Conservation (phyloP, 2,113 vertebrate species). For the Mesocricetus auratus region DNA sequence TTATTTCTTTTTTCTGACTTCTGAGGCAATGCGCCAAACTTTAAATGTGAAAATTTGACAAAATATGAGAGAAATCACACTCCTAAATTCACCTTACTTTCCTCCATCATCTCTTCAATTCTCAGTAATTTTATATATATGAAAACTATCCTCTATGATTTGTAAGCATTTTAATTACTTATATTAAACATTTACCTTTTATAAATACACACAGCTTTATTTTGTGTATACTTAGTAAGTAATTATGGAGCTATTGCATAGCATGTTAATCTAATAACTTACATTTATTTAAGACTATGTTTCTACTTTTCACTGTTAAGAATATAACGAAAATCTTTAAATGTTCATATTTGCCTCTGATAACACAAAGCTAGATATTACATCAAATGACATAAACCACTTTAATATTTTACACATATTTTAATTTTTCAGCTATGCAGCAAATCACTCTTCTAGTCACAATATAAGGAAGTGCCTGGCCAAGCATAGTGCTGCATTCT, state of each 20-base stretch:
- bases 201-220: conserved; percentile 7
- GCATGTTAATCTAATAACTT: conserved; percentile 33
- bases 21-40: background rate
- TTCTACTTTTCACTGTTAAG: background rate
- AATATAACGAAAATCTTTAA: conserved; percentile 9
- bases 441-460: background rate
- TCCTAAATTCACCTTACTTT: background rate
- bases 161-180: conserved; percentile 19
- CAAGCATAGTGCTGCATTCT: background rate
- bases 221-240: background rate
- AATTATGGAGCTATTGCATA: conserved; percentile 30
- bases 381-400: background rate
- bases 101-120: background rate
- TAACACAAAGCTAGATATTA: background rate
- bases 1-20: background rate
- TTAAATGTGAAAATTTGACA: background rate
- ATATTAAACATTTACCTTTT: conserved; percentile 5
- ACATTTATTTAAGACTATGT: background rate
- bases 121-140: background rate
- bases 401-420: background rate
- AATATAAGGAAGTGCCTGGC: background rate
- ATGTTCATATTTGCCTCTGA: background rate
- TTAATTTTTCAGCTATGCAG: background rate
- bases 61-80: background rate
- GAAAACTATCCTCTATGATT: background rate